phyloP scores from a whole-genome alignment of 1,140 invertebrate genomes.

The Kradibia gibbosae region DNA sequence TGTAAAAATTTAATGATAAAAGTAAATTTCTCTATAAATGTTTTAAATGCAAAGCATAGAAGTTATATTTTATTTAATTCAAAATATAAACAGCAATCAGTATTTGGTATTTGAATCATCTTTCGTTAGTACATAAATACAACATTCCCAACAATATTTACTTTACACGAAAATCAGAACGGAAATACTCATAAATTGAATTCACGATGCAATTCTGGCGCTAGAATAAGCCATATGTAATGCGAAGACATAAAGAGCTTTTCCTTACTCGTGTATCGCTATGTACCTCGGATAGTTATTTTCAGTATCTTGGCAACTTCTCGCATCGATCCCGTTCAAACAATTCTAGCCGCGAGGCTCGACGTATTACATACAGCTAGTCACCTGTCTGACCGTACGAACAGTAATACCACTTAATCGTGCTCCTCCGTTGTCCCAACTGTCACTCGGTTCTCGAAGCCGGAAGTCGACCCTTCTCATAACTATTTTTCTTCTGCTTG shows the following conservation, averaged over 20 bases:
- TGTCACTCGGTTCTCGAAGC: background rate
- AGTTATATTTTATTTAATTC: background rate
- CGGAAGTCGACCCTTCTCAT: background rate
- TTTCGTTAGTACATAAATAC: background rate
- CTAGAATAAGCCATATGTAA: background rate
- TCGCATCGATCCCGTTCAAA: background rate
- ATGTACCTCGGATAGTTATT: background rate
- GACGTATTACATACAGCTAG: background rate
- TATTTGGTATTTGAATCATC: background rate
- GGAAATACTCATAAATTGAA: background rate
- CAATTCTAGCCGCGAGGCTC: background rate
- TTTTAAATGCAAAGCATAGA: background rate
- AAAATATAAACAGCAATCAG: background rate
- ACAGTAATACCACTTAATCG: slow-evolving; percentile 45
- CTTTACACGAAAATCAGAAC: background rate
- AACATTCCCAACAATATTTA: background rate
- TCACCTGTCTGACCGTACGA: slow-evolving; percentile 50
- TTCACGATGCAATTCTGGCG: background rate
- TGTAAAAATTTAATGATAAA: background rate
- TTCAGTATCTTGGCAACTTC: background rate
- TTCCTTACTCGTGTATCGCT: background rate
- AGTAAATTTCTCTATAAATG: background rate
- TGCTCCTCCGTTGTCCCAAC: background rate
- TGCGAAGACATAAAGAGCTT: background rate
- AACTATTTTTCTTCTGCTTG: slow-evolving; percentile 30